Base-by-base conservation (phyloP, 2,888 invertebrate genomes). In the Pyrrhia umbra region DNA sequence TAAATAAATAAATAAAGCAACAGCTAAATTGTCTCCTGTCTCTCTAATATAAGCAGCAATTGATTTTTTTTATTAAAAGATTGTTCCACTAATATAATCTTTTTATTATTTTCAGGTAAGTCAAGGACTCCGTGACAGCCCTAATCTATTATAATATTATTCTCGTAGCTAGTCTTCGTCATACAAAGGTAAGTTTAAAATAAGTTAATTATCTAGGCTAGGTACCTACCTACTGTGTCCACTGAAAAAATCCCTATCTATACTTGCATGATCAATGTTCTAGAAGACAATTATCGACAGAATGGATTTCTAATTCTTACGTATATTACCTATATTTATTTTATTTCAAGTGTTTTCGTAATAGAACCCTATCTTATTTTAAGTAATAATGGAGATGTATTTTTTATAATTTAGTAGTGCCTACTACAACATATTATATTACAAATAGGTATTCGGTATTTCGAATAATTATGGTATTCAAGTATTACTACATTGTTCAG, bases 101-200 rank as follows among this genome's bases (percentile, higher is more conserved):
- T 39, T 37, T 9, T 45, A 20, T 50, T 56, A n/a, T 47, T 62
- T 56, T 37, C 49, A 62, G 62, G 62, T 62, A 62, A 62, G 62
- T 45, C 30, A 10, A 2, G 25, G 2, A 34, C 23, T 37, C 2
- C 0, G 6, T 4, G 15, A 16, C 23, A 6, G 37, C 8, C n/a
- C 4, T 6, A 15, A 5, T 6, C 4, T 27, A 15, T 10, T 20
- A 42, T 43, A 27, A 13, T 5, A 4, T 27, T 15, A 10, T 43
- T 20, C n/a, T 52, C 18, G 20, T 21, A 54, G 42, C 43, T 13
- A 30, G 42, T 15, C 20, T 8, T n/a, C 1, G 6, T 6, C 9
- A 8, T 6, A 18, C 4, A 16, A 56, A 56, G 49, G 62, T 62
- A 21, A 50, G 62, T 45, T 27, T 50, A 49, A 1, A 27, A 6